A percentile compares a stretch with the other conserved stretches of the same genome.
Conservation (phyloP, 37 sponge, comb jelly and placozoan genomes). For the Axinella damicornis region DNA sequence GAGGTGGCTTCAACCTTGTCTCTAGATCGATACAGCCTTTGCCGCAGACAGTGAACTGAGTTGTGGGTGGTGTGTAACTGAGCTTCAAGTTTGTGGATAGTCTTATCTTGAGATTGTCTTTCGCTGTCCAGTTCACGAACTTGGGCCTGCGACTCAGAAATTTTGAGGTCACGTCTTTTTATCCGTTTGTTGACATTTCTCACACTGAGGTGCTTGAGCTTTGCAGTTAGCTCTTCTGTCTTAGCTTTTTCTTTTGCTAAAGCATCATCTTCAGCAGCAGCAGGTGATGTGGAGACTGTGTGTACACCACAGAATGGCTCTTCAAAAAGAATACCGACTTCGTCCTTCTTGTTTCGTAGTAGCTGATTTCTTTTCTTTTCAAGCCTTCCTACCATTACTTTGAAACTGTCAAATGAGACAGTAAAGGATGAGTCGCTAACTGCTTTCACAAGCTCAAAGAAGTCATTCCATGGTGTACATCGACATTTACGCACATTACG, state of each 20-base stretch:
- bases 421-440: background rate
- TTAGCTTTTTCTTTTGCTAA: too few relatives aligned
- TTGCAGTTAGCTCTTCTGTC: background rate
- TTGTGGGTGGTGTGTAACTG: background rate
- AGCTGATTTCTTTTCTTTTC: slow-evolving; percentile 2
- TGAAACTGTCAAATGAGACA: background rate
- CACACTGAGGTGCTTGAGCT: background rate
- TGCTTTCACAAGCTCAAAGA: background rate
- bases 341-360: background rate
- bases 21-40: background rate
- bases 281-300: too few relatives aligned
- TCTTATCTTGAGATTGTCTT: slow-evolving; percentile 7
- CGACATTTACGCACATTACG: background rate
- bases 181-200: slow-evolving; percentile 19
- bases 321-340: background rate
- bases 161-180: slow-evolving; percentile 6
- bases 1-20: background rate
- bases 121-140: background rate
- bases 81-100: background rate
- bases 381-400: slow-evolving; percentile 3
- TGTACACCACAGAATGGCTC: too few relatives aligned
- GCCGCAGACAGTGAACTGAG: slow-evolving; percentile 1
- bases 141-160: background rate
- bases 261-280: too few relatives aligned
- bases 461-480: background rate